Evolutionary conservation across 2,797 vertebrate genomes (phyloP), one percentile per base, ranked within the genome.

Genomic region (Nyctibius grandis): DNA sequence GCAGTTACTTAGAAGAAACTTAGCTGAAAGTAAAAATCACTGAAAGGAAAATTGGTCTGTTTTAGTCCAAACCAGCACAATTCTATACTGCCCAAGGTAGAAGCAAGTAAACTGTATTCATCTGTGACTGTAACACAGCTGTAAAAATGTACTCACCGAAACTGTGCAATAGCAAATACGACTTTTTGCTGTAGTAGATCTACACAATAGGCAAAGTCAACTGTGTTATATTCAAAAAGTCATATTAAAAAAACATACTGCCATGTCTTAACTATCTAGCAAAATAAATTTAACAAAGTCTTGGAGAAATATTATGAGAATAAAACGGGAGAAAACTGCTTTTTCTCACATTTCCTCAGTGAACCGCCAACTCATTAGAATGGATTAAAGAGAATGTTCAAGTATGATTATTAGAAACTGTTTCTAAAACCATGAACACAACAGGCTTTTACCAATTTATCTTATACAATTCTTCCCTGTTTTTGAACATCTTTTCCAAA

Each of bases 401-500:
- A 16, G 6, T 59, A 18, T 28, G 8, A 20, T 14, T 60, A 65
- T 53, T 85, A 14, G 20, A 89, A 92, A 59, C 9, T 19, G 3
- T 42, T 91, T 93, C 11, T 60, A 61, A 74, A 22, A 11, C 9
- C 0, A 3, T 73, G 42, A 61, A 36, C 12, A 19, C 5, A 83
- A 21, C 5, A 54, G 26, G 5, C 11, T 76, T 65, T 65, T 77
- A 38, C 23, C 3, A 13, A 38, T 68, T 45, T 16, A 40, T 59
- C 28, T 74, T 61, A 15, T 4, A 61, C 5, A 76, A 40, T 11
- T 51, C 2, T 77, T 63, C 16, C 23, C 11, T 0, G 0, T 2
- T 51, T 95, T 80, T 53, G 1, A 23, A 16, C 1, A 42, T 8
- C 9, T 78, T 88, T 83, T 69, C 28, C 12, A 88, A 77, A 77